phyloP scores from a whole-genome alignment of 2,888 invertebrate species.

The Callimorpha dominula region DNA sequence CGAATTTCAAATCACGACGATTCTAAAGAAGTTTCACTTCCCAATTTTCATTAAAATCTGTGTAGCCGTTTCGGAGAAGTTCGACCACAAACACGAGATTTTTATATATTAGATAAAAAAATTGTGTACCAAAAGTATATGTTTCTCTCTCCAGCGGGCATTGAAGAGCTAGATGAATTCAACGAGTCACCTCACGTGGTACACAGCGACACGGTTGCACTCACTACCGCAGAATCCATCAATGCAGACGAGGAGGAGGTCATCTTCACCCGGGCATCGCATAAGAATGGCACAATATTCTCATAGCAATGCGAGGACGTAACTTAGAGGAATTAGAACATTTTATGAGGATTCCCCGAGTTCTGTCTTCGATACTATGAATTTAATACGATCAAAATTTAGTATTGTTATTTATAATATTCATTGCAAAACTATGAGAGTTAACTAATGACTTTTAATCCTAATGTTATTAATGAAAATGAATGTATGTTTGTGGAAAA shows the following conservation, averaged over 20 bases:
- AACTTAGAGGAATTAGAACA: conserved; percentile 3
- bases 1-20: too few relatives aligned
- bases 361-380: conserved; percentile 33
- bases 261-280: conserved; percentile 74
- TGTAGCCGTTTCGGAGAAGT: too few relatives aligned
- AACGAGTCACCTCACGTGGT: conserved; percentile 97
- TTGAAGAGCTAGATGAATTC: conserved; percentile 96
- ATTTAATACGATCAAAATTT: conserved; percentile 45
- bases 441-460: conserved; percentile 12
- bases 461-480: conserved; percentile 3
- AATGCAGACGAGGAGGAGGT: conserved; percentile 83
- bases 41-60: too few relatives aligned
- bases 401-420: conserved; percentile 13
- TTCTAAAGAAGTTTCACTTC: too few relatives aligned
- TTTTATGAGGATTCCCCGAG: conserved; percentile 2
- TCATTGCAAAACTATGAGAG: conserved; percentile 12
- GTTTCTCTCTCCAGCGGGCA: conserved; percentile 78
- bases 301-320: conserved; percentile 70
- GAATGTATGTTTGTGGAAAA: conserved; percentile 16
- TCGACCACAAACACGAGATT: too few relatives aligned
- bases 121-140: background rate
- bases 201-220: conserved; percentile 80
- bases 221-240: conserved; percentile 72
- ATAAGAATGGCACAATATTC: conserved; percentile 72
- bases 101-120: background rate